Conservation (phyloP, 2,113 vertebrate genomes). For the Notarius lentiginosus region DNA sequence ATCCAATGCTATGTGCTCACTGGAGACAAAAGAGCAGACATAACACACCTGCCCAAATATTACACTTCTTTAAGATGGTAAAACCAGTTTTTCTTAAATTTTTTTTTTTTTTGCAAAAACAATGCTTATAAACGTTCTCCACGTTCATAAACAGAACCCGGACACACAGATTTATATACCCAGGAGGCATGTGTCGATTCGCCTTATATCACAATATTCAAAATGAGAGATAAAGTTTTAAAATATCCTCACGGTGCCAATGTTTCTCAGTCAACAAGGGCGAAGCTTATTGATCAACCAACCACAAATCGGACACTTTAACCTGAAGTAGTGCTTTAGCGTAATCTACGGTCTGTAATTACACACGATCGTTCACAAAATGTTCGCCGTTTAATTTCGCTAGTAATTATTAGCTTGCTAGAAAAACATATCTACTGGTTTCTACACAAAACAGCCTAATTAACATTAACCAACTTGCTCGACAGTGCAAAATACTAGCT, state of each 20-base stretch:
- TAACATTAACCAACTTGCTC: background rate
- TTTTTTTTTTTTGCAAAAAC: conserved; percentile 70
- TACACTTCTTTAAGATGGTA: conserved; percentile 90
- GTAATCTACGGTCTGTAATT: background rate
- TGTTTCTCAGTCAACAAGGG: background rate
- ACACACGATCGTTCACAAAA: background rate
- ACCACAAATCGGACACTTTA: background rate
- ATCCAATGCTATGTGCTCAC: conserved; percentile 92
- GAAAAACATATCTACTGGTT: background rate
- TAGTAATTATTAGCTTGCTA: background rate
- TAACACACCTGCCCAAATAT: conserved; percentile 89
- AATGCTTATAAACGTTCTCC: conserved; percentile 85
- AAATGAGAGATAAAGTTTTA: background rate
- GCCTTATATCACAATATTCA: background rate
- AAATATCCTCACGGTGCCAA: background rate
- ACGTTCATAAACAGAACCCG: conserved; percentile 94
- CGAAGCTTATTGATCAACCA: background rate
- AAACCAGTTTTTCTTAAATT: conserved; percentile 74
- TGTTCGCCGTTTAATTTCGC: background rate
- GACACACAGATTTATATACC: conserved; percentile 75
- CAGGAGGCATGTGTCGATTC: conserved; percentile 44
- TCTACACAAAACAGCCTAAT: background rate
- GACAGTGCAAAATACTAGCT: no score
- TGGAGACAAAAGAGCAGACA: conserved; percentile 86
- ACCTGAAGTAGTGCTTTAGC: background rate